phyloP scores from a whole-genome alignment of 1,140 invertebrate genomes.

The Nautilus pompilius region DNA sequence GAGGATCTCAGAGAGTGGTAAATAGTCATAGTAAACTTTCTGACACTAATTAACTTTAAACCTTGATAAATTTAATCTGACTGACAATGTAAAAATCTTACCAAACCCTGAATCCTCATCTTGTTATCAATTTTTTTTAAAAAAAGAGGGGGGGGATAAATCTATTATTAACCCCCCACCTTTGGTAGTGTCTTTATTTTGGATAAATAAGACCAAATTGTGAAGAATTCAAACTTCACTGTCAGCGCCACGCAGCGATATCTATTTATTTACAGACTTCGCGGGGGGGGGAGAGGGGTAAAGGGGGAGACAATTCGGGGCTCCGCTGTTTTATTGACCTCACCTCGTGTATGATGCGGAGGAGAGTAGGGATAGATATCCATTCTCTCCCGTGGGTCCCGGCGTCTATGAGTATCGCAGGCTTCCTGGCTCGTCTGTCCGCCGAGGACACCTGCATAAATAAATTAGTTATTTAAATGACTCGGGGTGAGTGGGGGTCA shows the following conservation, averaged over 20 bases:
- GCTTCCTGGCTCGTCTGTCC: too few relatives aligned
- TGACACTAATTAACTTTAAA: too few relatives aligned
- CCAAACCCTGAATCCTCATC: too few relatives aligned
- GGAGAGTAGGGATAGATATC: constrained; percentile 54
- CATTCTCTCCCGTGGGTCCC: constrained; percentile 58
- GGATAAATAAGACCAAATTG: neutral
- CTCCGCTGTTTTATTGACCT: neutral
- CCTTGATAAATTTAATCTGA: too few relatives aligned
- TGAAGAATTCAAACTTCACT: neutral
- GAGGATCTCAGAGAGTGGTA: too few relatives aligned
- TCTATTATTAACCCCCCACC: neutral
- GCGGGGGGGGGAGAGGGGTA: neutral
- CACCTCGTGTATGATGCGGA: constrained; percentile 54
- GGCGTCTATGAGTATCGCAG: constrained; percentile 33
- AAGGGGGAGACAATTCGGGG: neutral
- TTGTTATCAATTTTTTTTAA: neutral
- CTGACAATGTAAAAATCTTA: too few relatives aligned
- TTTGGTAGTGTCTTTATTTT: neutral
- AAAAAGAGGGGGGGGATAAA: too few relatives aligned
- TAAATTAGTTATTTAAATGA: too few relatives aligned
- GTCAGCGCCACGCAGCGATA: neutral
- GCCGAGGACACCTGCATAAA: too few relatives aligned
- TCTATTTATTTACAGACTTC: too few relatives aligned
- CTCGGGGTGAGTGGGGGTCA: neutral
- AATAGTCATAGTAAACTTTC: too few relatives aligned